These are phyloP conservation scores for Eumerus sabulonum DNA, from an alignment of 2,888 invertebrate species.

Conservation along the genomic window DNA sequence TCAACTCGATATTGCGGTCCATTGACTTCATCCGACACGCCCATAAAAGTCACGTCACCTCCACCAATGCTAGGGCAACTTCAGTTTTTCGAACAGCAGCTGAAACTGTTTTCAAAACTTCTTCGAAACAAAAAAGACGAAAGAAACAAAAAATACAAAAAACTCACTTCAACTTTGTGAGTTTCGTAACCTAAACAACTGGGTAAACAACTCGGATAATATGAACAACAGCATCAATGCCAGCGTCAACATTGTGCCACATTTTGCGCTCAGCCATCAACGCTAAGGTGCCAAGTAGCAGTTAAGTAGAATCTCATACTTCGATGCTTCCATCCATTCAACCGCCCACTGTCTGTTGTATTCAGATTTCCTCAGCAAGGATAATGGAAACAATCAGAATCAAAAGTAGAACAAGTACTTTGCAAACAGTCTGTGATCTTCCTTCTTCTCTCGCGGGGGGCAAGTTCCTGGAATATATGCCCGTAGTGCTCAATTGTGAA, in stretches of 20 bases:
- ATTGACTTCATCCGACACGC: conserved; percentile 19
- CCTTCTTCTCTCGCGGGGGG: neutral
- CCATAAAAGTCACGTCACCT: neutral
- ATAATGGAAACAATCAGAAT: conserved; percentile 1
- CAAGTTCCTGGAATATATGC: conserved; percentile 44
- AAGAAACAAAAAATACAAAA: too few species aligned
- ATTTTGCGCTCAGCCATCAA: neutral
- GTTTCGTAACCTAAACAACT: conserved; percentile 42
- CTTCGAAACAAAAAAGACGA: conserved; percentile 16
- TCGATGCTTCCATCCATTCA: neutral
- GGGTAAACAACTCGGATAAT: neutral
- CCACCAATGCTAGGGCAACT: conserved; percentile 8
- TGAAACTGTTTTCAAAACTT: conserved; percentile 37
- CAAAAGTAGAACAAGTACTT: conserved; percentile 35
- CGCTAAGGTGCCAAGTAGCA: conserved; percentile 7
- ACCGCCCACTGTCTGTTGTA: neutral
- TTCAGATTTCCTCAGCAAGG: conserved; percentile 1
- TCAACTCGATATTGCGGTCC: conserved; percentile 35
- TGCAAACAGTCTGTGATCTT: conserved; percentile 46
- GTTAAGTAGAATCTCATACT: conserved; percentile 15
- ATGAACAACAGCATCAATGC: conserved; percentile 24
- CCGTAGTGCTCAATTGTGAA: conserved; percentile 9
- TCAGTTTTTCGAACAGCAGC: conserved; percentile 17
- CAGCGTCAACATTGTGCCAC: conserved; percentile 26
- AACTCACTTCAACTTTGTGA: conserved; percentile 45